Evolutionary conservation across 2,797 vertebrate species (phyloP).

Genomic region (Chrosomus eos): DNA sequence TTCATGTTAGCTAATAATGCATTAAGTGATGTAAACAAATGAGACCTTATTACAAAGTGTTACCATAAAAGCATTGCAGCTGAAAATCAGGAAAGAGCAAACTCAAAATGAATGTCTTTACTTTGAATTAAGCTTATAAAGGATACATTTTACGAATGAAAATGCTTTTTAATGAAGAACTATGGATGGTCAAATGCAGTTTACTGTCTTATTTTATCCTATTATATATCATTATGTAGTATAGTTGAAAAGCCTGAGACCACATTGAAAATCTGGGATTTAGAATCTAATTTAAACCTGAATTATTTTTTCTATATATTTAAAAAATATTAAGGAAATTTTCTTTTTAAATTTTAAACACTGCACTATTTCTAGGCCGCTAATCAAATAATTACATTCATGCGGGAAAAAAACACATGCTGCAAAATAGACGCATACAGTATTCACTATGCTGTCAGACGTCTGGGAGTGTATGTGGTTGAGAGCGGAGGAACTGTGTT

Average conservation of each 20-base stretch:
- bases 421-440: neutral
- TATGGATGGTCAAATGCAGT: neutral
- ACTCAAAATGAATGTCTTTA: neutral
- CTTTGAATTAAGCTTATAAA: neutral
- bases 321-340: neutral
- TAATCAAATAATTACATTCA: neutral
- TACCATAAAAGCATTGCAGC: neutral
- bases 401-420: neutral
- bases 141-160: neutral
- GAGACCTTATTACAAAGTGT: neutral
- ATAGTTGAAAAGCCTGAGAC: constrained; percentile 12
- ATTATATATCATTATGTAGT: neutral
- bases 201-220: neutral
- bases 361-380: neutral
- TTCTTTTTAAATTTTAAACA: neutral
- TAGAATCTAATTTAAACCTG: neutral
- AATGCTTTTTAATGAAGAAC: neutral
- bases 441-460: constrained; percentile 12
- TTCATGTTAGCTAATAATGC: neutral
- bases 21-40: neutral
- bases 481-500: constrained; percentile 22
- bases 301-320: neutral
- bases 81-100: neutral
- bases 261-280: neutral
- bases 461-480: neutral